Conservation (phyloP, 2,113 vertebrate species). For the Pardalotus punctatus region DNA sequence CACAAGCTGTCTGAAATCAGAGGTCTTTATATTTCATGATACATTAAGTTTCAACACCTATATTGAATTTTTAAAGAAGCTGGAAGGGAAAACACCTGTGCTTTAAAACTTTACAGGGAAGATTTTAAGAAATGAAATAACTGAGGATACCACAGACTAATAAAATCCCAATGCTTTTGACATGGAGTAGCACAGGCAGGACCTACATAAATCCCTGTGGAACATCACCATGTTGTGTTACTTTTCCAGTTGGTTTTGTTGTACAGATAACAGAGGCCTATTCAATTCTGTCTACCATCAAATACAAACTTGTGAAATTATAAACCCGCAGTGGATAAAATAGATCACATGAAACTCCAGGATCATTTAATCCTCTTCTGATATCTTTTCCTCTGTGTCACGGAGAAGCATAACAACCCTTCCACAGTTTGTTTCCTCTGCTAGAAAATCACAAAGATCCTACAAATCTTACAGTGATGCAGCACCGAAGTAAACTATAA, state of each 20-base stretch:
- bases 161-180: neutral
- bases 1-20: neutral
- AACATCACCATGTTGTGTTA: fast-evolving
- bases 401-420: neutral
- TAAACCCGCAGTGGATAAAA: neutral
- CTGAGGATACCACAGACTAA: neutral
- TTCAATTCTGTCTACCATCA: neutral
- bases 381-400: neutral
- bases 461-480: neutral
- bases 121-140: neutral
- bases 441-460: neutral
- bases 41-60: neutral
- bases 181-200: neutral
- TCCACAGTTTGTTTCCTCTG: neutral
- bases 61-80: neutral
- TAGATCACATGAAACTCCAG: neutral
- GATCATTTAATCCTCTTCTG: neutral
- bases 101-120: neutral
- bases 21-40: neutral
- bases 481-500: neutral
- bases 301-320: neutral
- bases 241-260: neutral
- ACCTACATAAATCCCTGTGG: neutral
- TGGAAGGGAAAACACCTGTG: neutral
- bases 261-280: neutral